phyloP scores from a whole-genome alignment of 2,797 vertebrate genomes.

The Macropus fuliginosus region DNA sequence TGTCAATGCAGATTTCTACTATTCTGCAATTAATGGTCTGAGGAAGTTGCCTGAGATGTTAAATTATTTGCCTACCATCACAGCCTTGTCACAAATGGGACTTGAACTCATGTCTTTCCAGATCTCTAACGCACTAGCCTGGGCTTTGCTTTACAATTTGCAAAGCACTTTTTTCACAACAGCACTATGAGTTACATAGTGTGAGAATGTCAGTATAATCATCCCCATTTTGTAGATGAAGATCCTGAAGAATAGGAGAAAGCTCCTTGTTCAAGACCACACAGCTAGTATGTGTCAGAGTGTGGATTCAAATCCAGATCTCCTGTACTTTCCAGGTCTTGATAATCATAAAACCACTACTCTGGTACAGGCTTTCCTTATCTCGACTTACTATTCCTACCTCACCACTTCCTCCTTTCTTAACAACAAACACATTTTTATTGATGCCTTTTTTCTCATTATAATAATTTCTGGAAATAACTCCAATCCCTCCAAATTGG shows the following conservation, averaged over 20 bases:
- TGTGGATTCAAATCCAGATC: neutral
- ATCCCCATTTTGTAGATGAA: neutral
- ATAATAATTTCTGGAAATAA: neutral
- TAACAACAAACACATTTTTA: neutral
- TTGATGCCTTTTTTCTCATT: neutral
- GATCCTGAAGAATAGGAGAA: neutral
- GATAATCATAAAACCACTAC: neutral
- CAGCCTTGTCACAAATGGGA: neutral
- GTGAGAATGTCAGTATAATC: neutral
- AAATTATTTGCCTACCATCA: neutral
- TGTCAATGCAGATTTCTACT: neutral
- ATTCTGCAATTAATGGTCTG: neutral
- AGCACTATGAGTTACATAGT: neutral
- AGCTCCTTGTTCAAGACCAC: neutral
- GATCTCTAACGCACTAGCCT: neutral
- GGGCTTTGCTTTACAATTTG: neutral
- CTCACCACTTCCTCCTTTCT: neutral
- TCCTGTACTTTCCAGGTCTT: neutral
- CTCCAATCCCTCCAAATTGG: neutral
- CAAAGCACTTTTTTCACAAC: neutral
- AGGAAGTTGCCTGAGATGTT: neutral
- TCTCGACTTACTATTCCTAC: neutral
- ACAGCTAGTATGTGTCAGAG: neutral
- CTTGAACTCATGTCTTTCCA: neutral
- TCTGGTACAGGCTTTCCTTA: neutral